Evolutionary conservation across 2,113 vertebrate genomes (phyloP).

Genomic region (Tupaia chinensis): DNA sequence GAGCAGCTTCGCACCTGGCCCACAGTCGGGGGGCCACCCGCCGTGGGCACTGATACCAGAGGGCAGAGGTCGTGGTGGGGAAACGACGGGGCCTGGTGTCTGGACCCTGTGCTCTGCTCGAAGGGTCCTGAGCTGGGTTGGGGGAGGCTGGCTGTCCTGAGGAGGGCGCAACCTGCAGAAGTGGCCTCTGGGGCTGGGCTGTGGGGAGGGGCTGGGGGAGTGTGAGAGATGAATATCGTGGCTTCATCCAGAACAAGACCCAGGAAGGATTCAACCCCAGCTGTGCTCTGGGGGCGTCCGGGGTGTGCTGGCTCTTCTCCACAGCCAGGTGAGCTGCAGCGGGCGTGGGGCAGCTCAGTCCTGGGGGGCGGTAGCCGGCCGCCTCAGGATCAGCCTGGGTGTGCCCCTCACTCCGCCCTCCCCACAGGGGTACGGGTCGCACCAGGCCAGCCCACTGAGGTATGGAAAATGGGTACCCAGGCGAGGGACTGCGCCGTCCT

Average conservation of each 20-base stretch:
- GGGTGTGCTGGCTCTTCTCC: no score
- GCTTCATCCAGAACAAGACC: neutral
- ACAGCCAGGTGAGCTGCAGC: no score
- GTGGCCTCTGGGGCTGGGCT: constrained; percentile 78
- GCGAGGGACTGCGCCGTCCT: no score
- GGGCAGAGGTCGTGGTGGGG: constrained; percentile 79
- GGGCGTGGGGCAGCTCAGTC: no score
- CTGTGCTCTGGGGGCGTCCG: accelerated
- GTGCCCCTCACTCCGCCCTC: no score
- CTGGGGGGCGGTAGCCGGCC: accelerated
- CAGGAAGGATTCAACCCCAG: accelerated
- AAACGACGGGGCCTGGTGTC: constrained; percentile 57
- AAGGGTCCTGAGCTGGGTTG: constrained; percentile 80
- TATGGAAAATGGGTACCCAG: no score
- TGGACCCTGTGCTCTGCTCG: constrained; percentile 73
- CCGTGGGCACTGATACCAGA: constrained; percentile 68
- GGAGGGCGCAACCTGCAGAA: constrained; percentile 84
- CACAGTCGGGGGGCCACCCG: neutral
- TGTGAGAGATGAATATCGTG: neutral
- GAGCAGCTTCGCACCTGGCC: neutral
- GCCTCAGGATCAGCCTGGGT: neutral
- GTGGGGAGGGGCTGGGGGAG: neutral
- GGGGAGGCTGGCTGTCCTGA: constrained; percentile 84
- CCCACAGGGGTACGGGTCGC: no score
- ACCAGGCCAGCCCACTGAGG: no score